Base-by-base conservation (phyloP, 2,888 invertebrate species). In the Baccha elongata region DNA sequence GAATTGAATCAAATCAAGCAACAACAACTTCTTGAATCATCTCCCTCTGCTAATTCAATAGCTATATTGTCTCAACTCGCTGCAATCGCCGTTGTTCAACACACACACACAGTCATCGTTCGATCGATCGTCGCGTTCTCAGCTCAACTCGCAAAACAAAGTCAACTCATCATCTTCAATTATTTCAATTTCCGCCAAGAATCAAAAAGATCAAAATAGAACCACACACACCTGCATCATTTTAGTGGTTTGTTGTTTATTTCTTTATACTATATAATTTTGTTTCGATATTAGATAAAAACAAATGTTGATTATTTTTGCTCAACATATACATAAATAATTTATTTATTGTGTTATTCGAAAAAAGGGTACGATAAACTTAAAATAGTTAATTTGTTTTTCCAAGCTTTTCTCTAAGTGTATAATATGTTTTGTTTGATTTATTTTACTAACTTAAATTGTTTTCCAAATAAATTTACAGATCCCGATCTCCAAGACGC, bases 401-500 rank as follows among this genome's bases (percentile, higher is more conserved):
- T 8, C 35, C n/a, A 21, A 55, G 17, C 19, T 53, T 37, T 42
- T 62, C 48, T 79, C 44, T 68, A 23, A 13, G 23, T 69, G 67
- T 42, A 37, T 37, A 40, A 6, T 8, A 3, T 17, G 17, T 37
- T 65, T 84, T 60, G 2, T 53, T 65, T 23, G 35, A 48, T n/a
- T 37, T 29, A 29, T 46, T 40, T 58, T 42, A 13, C 23, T 23
- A 26, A 50, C 15, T 26, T 17, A 29, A 40, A 19, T 72, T 40
- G 40, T 55, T 58, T 42, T 11, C 52, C 52, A 23, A 64, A 69
- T 74, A 44, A 78, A 83, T 68, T 90, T 89, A 64, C 88, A 91
- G 91, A 87, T 91, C 91, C 67, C 89, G 91, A 29, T 90, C 91
- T 2, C 91, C 90, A 58, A 86, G 91, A 60, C 90, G 91, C 15